phyloP scores from a whole-genome alignment of 2,888 invertebrate species.

The Lasioglossum vierecki region DNA sequence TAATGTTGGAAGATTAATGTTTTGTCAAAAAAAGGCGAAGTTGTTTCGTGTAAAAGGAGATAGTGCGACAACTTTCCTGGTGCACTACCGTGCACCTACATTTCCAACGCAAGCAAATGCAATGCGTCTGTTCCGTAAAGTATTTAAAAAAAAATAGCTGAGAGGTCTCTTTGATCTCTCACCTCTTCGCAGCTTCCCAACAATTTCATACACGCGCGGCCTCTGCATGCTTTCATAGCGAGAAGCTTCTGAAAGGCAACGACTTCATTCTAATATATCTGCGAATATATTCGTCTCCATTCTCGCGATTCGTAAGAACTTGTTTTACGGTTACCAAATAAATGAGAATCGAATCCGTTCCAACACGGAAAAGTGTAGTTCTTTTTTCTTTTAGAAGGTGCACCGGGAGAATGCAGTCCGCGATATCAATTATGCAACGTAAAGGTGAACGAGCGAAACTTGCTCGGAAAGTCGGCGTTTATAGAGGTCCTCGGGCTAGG shows the following conservation, averaged over 20 bases:
- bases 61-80: too few species aligned
- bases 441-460: slow-evolving; percentile 42
- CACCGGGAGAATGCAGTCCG: slow-evolving; percentile 15
- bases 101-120: not conserved
- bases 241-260: not conserved
- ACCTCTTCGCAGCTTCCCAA: not conserved
- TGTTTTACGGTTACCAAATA: not conserved
- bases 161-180: not conserved
- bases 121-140: not conserved
- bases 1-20: too few species aligned
- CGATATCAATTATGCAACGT: slow-evolving; percentile 39
- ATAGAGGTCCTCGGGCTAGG: not conserved
- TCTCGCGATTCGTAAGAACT: not conserved
- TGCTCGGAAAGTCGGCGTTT: not conserved
- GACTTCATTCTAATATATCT: not conserved
- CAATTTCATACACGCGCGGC: not conserved
- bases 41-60: too few species aligned
- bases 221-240: not conserved
- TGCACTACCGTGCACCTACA: too few species aligned
- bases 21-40: too few species aligned
- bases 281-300: not conserved
- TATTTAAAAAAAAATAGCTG: not conserved
- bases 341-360: not conserved
- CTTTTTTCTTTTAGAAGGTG: not conserved
- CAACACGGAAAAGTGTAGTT: not conserved